A percentile compares a stretch with the other conserved stretches of the same genome.
Conservation (phyloP, 1,140 invertebrate species). For the Brachystomella parvula region DNA sequence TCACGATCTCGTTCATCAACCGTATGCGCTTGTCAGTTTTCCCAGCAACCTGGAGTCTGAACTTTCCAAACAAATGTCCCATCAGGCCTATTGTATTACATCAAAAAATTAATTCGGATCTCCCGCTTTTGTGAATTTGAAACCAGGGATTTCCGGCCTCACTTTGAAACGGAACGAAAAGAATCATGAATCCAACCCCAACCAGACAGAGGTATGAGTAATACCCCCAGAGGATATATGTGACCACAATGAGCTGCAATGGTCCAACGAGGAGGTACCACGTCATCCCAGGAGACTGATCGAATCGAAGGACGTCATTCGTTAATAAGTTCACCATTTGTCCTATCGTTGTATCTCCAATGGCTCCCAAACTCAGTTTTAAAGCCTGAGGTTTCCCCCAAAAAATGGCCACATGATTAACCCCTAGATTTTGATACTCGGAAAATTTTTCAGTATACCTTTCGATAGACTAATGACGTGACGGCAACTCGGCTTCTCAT, state of each 20-base stretch:
- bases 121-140: neutral
- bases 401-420: neutral
- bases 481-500: conserved; percentile 51
- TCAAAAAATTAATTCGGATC: neutral
- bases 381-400: conserved; percentile 41
- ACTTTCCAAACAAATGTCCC: conserved; percentile 43
- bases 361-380: conserved; percentile 54
- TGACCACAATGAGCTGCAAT: conserved; percentile 53
- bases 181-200: conserved; percentile 65
- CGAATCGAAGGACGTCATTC: conserved; percentile 48
- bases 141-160: conserved; percentile 29
- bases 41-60: conserved; percentile 42
- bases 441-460: conserved; percentile 42
- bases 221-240: conserved; percentile 64
- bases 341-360: conserved; percentile 69
- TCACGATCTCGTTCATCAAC: conserved; percentile 50
- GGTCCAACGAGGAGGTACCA: conserved; percentile 70
- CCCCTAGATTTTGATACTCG: no score
- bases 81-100: conserved; percentile 41
- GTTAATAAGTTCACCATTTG: conserved; percentile 87
- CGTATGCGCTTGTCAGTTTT: conserved; percentile 50
- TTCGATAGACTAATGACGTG: conserved; percentile 51
- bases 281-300: conserved; percentile 42
- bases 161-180: conserved; percentile 77
- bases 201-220: conserved; percentile 65